Conservation (phyloP, 1,140 invertebrate species). For the Ips nitidus region DNA sequence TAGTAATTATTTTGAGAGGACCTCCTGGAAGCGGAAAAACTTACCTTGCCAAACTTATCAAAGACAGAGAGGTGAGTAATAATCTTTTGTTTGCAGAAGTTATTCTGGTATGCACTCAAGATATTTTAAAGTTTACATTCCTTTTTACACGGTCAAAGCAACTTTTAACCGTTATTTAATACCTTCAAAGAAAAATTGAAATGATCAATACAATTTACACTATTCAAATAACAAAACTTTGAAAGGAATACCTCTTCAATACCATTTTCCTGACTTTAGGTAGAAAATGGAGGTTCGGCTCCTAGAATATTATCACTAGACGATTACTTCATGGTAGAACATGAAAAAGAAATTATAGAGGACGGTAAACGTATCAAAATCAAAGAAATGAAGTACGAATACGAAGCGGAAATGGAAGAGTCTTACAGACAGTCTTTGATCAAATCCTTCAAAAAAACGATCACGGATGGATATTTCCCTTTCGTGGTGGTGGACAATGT, state of each 20-base stretch:
- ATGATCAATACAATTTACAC: background rate
- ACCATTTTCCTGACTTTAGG: constrained; percentile 54
- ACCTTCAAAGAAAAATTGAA: no score
- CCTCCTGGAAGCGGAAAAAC: constrained; percentile 89
- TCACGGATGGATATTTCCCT: constrained; percentile 88
- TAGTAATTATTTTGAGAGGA: constrained; percentile 88
- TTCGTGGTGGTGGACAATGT: constrained; percentile 92
- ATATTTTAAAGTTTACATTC: no score
- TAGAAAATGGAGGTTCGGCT: constrained; percentile 74
- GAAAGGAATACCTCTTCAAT: background rate
- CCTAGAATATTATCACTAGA: constrained; percentile 90
- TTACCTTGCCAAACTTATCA: constrained; percentile 82
- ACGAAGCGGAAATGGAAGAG: constrained; percentile 81
- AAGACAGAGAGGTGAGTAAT: constrained; percentile 63
- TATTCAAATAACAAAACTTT: background rate
- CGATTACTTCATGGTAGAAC: constrained; percentile 94
- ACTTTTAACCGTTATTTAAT: no score
- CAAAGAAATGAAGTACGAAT: constrained; percentile 86
- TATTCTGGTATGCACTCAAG: constrained; percentile 1
- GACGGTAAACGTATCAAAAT: constrained; percentile 73
- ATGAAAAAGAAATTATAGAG: constrained; percentile 75
- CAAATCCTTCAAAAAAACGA: constrained; percentile 90
- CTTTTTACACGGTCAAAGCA: no score
- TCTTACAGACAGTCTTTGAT: constrained; percentile 79
- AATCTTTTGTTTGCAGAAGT: background rate